These are phyloP conservation scores for Sipha flava DNA, from an alignment of 1,140 invertebrate genomes.

Conservation along the genomic window DNA sequence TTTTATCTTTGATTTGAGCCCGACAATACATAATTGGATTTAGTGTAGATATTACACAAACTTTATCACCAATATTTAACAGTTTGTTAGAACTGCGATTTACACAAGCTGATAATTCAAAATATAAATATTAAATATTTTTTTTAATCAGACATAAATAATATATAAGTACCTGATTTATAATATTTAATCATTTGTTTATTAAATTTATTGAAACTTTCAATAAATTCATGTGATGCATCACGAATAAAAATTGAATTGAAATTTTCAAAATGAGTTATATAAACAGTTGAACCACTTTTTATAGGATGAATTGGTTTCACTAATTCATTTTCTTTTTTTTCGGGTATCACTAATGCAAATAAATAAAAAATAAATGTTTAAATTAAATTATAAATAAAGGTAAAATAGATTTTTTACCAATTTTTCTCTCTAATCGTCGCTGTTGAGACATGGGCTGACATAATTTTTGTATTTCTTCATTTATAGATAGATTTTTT, in stretches of 20 bases:
- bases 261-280: slow-evolving; percentile 17
- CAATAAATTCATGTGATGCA: neutral
- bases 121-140: neutral
- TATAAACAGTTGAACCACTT: neutral
- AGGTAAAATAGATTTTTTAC: neutral
- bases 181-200: neutral
- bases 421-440: slow-evolving; percentile 9
- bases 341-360: neutral
- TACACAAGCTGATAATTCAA: neutral
- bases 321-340: neutral
- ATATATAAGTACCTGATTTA: neutral
- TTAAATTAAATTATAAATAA: neutral
- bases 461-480: neutral
- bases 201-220: neutral
- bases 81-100: neutral
- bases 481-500: neutral
- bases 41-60: neutral
- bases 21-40: neutral
- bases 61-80: neutral
- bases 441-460: neutral
- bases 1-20: neutral
- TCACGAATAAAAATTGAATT: slow-evolving; percentile 9
- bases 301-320: neutral
- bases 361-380: neutral
- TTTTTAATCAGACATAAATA: neutral